Evolutionary conservation across 2,797 vertebrate genomes (phyloP).

Genomic region (Fistularia commersonii): DNA sequence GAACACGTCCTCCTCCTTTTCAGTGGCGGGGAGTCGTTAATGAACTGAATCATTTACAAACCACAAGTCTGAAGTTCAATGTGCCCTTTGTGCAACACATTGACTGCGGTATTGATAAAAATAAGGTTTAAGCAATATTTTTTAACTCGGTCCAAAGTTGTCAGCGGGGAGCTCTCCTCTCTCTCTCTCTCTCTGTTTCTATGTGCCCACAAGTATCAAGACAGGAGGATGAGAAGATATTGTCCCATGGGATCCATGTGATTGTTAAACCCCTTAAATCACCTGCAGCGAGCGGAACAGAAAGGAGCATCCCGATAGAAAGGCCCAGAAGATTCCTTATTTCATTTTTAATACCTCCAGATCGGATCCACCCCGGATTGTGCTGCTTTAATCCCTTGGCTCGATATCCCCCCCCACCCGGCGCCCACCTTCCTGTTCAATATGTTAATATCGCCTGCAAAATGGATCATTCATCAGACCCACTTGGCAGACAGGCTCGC

Average conservation of each 20-base stretch:
- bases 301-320: slow-evolving; percentile 16
- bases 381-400: slow-evolving; percentile 63
- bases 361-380: slow-evolving; percentile 59
- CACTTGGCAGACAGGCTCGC: slow-evolving; percentile 54
- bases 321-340: slow-evolving; percentile 50
- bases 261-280: slow-evolving; percentile 63
- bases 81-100: slow-evolving; percentile 12
- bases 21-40: not conserved
- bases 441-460: slow-evolving; percentile 65
- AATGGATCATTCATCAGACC: slow-evolving; percentile 58
- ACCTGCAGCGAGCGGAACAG: slow-evolving; percentile 47
- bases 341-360: slow-evolving; percentile 63
- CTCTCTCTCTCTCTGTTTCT: slow-evolving; percentile 15
- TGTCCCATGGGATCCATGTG: slow-evolving; percentile 44
- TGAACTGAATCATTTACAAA: slow-evolving; percentile 1
- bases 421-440: slow-evolving; percentile 46
- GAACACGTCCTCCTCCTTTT: not conserved
- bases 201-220: not conserved
- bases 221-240: slow-evolving; percentile 23
- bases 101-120: slow-evolving; percentile 36
- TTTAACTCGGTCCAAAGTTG: slow-evolving; percentile 41
- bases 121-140: slow-evolving; percentile 30
- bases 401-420: slow-evolving; percentile 48
- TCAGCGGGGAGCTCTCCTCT: slow-evolving; percentile 34
- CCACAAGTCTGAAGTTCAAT: not conserved